phyloP scores from a whole-genome alignment of 2,113 vertebrate species.

The Myiagra hebetior region DNA sequence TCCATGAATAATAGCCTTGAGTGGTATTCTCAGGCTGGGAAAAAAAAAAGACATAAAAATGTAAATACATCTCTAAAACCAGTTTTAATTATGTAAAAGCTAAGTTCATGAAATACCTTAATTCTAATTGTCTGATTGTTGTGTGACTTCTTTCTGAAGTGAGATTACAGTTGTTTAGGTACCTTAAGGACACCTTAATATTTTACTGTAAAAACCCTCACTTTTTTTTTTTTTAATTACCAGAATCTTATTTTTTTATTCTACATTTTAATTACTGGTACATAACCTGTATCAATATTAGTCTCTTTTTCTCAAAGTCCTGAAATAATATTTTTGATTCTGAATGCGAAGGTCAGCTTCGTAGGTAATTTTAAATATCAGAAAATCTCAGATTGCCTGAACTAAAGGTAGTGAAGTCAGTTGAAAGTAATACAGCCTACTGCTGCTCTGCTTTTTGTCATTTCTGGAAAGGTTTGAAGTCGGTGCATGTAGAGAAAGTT shows the following conservation, averaged over 20 bases:
- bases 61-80: neutral
- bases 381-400: neutral
- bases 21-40: neutral
- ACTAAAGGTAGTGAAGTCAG: neutral
- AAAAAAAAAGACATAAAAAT: neutral
- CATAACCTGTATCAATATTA: neutral
- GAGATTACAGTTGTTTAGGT: neutral
- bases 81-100: constrained; percentile 4
- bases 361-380: neutral
- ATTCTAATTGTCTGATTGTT: neutral
- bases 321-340: neutral
- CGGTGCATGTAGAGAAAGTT: neutral
- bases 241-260: neutral
- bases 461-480: neutral
- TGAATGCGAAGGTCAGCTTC: neutral
- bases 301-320: neutral
- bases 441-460: neutral
- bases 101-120: neutral
- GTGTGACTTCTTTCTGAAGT: neutral
- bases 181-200: neutral
- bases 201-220: neutral
- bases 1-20: neutral
- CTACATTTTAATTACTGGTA: neutral
- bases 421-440: neutral
- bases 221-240: neutral